Conservation (phyloP, 2,113 vertebrate species). For the Sula dactylatra region DNA sequence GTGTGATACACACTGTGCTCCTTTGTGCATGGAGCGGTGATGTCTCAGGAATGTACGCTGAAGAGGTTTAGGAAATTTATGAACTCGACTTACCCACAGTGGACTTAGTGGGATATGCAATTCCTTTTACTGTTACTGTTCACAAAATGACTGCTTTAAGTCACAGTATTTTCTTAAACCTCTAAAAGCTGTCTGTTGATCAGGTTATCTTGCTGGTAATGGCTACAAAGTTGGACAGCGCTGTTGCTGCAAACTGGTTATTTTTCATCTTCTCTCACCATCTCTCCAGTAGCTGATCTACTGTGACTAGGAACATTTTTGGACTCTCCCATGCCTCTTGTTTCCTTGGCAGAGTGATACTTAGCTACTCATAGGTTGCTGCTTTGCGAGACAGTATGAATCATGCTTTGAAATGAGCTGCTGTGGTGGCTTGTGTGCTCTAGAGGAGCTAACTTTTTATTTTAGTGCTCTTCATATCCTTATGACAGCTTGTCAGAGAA, state of each 20-base stretch:
- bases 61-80: background rate
- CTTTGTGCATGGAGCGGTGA: background rate
- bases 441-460: constrained; percentile 17
- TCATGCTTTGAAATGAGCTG: background rate
- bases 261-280: background rate
- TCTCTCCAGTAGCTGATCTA: background rate
- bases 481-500: constrained; percentile 40
- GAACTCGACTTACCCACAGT: background rate
- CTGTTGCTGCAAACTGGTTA: background rate
- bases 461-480: constrained; percentile 12
- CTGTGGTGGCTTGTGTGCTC: background rate
- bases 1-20: background rate
- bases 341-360: background rate
- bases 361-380: background rate
- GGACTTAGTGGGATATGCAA: background rate
- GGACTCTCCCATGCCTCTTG: background rate
- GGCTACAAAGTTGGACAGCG: background rate
- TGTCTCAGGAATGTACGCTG: fast-evolving
- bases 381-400: background rate
- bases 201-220: background rate
- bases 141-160: background rate
- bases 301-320: background rate
- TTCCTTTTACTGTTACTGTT: background rate
- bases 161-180: background rate
- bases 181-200: background rate